Conservation (phyloP, 2,797 vertebrate genomes). For the Amniataba percoides region DNA sequence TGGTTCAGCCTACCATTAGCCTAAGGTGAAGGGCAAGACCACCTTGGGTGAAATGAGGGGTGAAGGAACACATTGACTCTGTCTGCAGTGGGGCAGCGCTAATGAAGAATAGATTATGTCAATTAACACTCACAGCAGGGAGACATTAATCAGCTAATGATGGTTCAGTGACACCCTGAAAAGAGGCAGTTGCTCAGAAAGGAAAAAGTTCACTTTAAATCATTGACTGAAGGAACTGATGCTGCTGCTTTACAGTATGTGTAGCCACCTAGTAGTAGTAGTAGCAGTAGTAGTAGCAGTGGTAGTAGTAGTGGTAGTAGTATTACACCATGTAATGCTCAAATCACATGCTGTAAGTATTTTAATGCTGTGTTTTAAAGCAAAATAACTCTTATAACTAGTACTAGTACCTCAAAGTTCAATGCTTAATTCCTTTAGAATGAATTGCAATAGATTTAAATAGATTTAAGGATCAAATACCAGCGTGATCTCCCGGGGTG, state of each 20-base stretch:
- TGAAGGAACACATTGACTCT: slow-evolving; percentile 76
- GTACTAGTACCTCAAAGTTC: too few relatives aligned
- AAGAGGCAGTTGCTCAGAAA: slow-evolving; percentile 8
- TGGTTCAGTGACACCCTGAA: slow-evolving; percentile 58
- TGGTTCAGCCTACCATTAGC: slow-evolving; percentile 56
- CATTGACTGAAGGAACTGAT: not conserved
- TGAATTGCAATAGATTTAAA: too few relatives aligned
- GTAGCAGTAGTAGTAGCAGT: too few relatives aligned
- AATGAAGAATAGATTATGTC: slow-evolving; percentile 82
- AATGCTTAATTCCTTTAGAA: too few relatives aligned
- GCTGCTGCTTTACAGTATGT: not conserved
- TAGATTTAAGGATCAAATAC: too few relatives aligned
- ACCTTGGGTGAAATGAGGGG: slow-evolving; percentile 77
- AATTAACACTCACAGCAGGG: slow-evolving; percentile 75
- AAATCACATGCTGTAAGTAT: too few relatives aligned
- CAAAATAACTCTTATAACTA: too few relatives aligned
- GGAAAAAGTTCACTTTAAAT: not conserved
- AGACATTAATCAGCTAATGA: slow-evolving; percentile 78
- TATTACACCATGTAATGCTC: too few relatives aligned
- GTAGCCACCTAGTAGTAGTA: too few relatives aligned
- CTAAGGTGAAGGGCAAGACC: slow-evolving; percentile 73
- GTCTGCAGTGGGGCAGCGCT: slow-evolving; percentile 62
- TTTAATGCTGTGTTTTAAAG: too few relatives aligned
- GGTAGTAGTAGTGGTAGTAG: too few relatives aligned
- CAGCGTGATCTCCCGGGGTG: too few relatives aligned